Percentiles rank a stretch among this genome's conserved stretches.
These are phyloP conservation scores for Margarornis squamiger DNA, from an alignment of 2,797 vertebrate species.

Conservation along the genomic window DNA sequence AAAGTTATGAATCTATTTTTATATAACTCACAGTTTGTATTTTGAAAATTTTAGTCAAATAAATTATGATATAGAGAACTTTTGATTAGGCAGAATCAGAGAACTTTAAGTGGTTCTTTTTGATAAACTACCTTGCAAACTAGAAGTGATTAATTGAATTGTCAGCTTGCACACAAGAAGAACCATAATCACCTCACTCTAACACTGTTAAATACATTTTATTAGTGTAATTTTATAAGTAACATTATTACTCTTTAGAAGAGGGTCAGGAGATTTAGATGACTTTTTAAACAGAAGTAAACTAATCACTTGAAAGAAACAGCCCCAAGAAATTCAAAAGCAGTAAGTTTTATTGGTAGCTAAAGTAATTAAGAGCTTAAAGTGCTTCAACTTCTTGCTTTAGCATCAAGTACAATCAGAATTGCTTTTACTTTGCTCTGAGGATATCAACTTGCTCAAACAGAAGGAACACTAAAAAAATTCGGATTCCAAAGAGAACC, in stretches of 20 bases:
- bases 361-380: constrained; percentile 23
- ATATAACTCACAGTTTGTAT: not conserved
- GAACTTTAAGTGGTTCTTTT: constrained; percentile 20
- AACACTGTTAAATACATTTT: not conserved
- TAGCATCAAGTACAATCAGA: not conserved
- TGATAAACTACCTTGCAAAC: constrained; percentile 35
- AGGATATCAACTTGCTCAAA: not conserved
- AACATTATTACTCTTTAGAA: constrained; percentile 13
- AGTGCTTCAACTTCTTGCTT: constrained; percentile 3
- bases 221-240: not conserved
- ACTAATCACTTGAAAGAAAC: constrained; percentile 24
- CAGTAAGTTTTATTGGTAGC: constrained; percentile 22
- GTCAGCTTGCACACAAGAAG: constrained; percentile 24
- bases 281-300: constrained; percentile 44
- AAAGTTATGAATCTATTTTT: constrained; percentile 12
- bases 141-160: constrained; percentile 55
- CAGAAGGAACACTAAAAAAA: not conserved
- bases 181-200: not conserved
- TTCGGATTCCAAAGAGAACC: not conserved
- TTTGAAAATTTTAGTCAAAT: constrained; percentile 32
- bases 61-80: not conserved
- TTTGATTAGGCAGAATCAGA: constrained; percentile 39
- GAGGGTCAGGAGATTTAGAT: constrained; percentile 1
- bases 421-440: not conserved
- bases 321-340: constrained; percentile 22